Conservation (phyloP, 2,113 vertebrate species). For the Rhegmatorhina hoffmannsi region DNA sequence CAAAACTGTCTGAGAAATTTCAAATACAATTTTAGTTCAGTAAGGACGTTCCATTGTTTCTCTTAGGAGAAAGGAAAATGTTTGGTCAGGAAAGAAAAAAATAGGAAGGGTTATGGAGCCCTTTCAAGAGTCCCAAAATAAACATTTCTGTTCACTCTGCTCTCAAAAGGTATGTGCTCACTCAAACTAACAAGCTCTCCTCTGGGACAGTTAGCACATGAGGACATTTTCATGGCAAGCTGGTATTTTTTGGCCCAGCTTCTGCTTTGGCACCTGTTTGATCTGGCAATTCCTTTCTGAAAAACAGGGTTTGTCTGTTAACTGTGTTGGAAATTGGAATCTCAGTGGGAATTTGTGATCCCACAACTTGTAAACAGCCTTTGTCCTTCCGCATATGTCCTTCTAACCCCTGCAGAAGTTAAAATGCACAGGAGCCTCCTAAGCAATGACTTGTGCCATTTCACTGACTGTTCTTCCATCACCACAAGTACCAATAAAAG, state of each 20-base stretch:
- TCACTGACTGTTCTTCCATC: background rate
- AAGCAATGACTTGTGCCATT: background rate
- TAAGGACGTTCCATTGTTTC: background rate
- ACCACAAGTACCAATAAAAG: background rate
- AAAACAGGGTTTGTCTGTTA: background rate
- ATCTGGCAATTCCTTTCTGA: background rate
- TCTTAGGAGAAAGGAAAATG: background rate
- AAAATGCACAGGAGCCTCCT: background rate
- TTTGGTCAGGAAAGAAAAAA: background rate
- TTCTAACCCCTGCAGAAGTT: background rate
- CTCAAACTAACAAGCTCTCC: background rate
- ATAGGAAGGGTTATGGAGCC: background rate
- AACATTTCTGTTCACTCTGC: background rate
- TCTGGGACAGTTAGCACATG: background rate
- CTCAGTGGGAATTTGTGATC: background rate
- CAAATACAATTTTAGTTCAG: background rate
- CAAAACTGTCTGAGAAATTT: background rate
- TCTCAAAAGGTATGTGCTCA: background rate
- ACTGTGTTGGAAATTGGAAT: background rate
- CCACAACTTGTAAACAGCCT: background rate
- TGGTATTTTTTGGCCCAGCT: background rate
- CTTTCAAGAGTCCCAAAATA: background rate
- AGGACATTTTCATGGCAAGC: background rate
- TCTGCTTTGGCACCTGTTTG: slow-evolving; percentile 5
- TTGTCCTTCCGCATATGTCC: background rate